Base-by-base conservation (phyloP, 2,797 vertebrate genomes). In the Hozukius guyotensis region DNA sequence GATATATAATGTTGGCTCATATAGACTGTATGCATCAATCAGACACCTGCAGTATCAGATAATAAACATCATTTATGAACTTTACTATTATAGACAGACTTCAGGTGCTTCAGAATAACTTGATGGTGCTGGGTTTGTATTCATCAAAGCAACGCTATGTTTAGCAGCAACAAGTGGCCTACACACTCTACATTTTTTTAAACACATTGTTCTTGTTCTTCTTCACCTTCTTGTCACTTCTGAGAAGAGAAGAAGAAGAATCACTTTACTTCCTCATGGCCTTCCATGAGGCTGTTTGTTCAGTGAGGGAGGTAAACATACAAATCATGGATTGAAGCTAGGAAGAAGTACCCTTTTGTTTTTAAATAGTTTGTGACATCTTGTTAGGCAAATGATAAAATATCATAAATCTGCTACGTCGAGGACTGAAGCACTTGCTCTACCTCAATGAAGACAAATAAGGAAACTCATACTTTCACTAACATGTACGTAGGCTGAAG, bases 201-300 rank as follows among this genome's bases (percentile, higher is more conserved):
- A 3, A 53, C 29, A n/a, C 7, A 11, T 24, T 18, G 13, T 1
- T 63, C 4, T 20, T 27, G 10, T n/a, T n/a, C n/a, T n/a, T n/a
- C n/a, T n/a, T n/a, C 1, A 4, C 4, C 6, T 49, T 14, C 6
- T 20, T 18, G 22, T 55, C 9, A 57, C 29, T 67, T 66, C 3
- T 31, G 22, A 78, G 27, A 77, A 75, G 32, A 59, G 60, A 71
- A 72, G 29, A 72, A 63, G 25, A 63, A 24, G 18, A 72, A 49
- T 57, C 3, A 8, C 11, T 60, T 53, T 0, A 72, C 62, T 84
- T 82, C 81, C 66, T 64, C 75, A 10, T 55, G 1, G 2, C 0
- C 38, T 18, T 53, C 20, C 1, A 9, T 57, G 1, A n/a, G 27
- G 14, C 24, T 13, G 38, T 49, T 32, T 38, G 20, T 18, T 60